phyloP scores from a whole-genome alignment of 2,113 vertebrate species.

The Atractosteus spatula region DNA sequence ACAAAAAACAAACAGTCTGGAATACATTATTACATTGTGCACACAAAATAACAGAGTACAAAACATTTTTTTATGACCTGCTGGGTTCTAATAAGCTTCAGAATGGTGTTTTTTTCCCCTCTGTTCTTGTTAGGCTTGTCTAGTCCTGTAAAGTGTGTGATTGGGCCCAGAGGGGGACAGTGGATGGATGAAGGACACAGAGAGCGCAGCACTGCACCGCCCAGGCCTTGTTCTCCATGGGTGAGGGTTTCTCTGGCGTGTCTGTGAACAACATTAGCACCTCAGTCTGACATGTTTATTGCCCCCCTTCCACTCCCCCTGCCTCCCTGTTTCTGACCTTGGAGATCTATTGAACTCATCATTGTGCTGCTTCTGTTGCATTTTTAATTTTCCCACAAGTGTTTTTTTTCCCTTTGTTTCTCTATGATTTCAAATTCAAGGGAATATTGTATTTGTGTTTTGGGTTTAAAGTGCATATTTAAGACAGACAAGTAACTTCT shows the following conservation, averaged over 20 bases:
- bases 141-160: background rate
- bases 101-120: background rate
- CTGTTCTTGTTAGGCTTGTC: background rate
- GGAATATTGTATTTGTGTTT: no score
- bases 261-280: slow-evolving; percentile 7
- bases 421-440: no score
- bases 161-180: background rate
- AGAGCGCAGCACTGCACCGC: background rate
- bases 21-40: no score
- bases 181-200: background rate
- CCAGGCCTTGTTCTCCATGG: background rate
- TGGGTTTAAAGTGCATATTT: no score
- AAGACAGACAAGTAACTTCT: no score
- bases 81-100: no score
- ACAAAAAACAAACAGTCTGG: no score
- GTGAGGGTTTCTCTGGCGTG: background rate
- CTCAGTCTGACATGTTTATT: background rate
- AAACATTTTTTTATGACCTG: no score
- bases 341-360: background rate
- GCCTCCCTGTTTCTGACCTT: background rate
- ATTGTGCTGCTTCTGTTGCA: background rate
- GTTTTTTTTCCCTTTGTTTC: background rate
- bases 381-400: background rate
- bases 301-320: background rate
- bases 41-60: no score